A percentile compares a stretch with the other conserved stretches of the same genome.
Evolutionary conservation across 1,140 invertebrate genomes (phyloP).

Genomic region (fruit fly (Drosophila melanogaster)): Release_6_plus_ISO1_MT NT_033779.5:12447001-12447500

Average conservation of each 20-base stretch:
- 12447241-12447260: background rate
- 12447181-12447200: background rate
- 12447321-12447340: conserved; percentile 49
- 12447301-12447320: conserved; percentile 29
- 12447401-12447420: background rate
- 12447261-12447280: background rate
- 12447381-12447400: conserved; percentile 8
- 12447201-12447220: background rate
- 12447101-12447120: background rate
- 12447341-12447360: conserved; percentile 19
- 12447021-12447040: background rate
- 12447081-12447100: background rate
- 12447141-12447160: conserved; percentile 6
- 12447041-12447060: background rate
- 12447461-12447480: too few species aligned
- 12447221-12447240: background rate
- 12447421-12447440: background rate
- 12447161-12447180: background rate
- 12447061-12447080: conserved; percentile 11
- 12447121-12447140: background rate
- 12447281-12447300: conserved; percentile 14
- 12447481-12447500: background rate
- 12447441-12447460: background rate
- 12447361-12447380: conserved; percentile 33
- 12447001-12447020: background rate